A percentile compares a stretch with the other conserved stretches of the same genome.
Conservation (phyloP, 2,888 invertebrate genomes). For the Iselma pallidipennis region DNA sequence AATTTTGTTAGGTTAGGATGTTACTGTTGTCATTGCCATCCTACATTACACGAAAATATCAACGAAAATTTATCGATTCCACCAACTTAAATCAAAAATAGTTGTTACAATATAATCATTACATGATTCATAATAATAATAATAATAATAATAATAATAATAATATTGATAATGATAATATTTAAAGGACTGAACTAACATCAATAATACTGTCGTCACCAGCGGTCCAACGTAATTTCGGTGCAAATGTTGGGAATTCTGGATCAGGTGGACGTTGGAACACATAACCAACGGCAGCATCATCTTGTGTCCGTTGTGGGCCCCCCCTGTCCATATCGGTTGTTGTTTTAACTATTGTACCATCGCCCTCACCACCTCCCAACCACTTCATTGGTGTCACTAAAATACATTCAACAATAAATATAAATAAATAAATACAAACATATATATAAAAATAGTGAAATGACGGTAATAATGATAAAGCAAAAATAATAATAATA, state of each 20-base stretch:
- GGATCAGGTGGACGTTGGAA: constrained; percentile 84
- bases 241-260: constrained; percentile 72
- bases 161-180: no score
- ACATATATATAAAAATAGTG: no score
- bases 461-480: background rate
- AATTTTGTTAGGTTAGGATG: no score
- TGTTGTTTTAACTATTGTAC: constrained; percentile 53
- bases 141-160: no score
- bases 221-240: constrained; percentile 80
- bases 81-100: no score
- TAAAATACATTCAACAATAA: constrained; percentile 16
- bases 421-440: background rate
- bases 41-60: no score
- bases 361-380: constrained; percentile 70
- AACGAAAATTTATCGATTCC: no score
- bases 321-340: constrained; percentile 68
- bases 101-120: no score
- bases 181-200: constrained; percentile 63
- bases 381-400: constrained; percentile 75
- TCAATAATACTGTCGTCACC: constrained; percentile 88
- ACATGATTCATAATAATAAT: no score
- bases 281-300: constrained; percentile 91
- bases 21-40: no score
- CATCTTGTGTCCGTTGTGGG: constrained; percentile 80
- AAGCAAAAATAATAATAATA: background rate